Evolutionary conservation across 2,113 vertebrate genomes (phyloP).

Genomic region (Rhea americana): DNA sequence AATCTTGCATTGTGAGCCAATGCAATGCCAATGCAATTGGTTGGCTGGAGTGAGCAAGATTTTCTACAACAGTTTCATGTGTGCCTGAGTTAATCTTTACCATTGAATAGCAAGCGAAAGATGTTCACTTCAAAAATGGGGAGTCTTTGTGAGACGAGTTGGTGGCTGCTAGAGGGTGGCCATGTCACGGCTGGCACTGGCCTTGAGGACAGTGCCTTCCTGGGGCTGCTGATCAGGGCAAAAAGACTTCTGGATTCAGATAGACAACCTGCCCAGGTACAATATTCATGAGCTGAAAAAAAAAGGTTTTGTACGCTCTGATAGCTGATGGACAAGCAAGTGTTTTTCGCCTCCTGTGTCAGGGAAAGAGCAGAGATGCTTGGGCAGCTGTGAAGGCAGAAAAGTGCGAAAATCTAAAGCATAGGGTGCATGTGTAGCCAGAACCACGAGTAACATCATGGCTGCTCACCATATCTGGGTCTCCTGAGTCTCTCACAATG

Average conservation of each 20-base stretch:
- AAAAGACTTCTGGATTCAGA: neutral
- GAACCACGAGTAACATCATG: neutral
- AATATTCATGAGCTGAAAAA: neutral
- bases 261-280: neutral
- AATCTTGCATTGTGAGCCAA: neutral
- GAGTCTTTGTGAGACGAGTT: neutral
- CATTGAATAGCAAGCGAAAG: neutral
- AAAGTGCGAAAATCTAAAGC: neutral
- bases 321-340: neutral
- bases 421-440: neutral
- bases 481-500: neutral
- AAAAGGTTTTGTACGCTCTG: rapidly evolving
- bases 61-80: neutral
- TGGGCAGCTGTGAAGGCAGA: neutral
- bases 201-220: neutral
- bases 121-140: rapidly evolving
- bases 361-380: neutral
- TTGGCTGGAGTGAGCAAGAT: neutral
- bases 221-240: neutral
- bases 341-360: neutral
- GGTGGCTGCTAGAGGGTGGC: conserved; percentile 56
- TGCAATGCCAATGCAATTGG: neutral
- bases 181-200: neutral
- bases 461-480: neutral
- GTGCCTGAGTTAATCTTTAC: neutral